Evolutionary conservation across 2,113 vertebrate genomes (phyloP).

Genomic region (Galemys pyrenaicus): DNA sequence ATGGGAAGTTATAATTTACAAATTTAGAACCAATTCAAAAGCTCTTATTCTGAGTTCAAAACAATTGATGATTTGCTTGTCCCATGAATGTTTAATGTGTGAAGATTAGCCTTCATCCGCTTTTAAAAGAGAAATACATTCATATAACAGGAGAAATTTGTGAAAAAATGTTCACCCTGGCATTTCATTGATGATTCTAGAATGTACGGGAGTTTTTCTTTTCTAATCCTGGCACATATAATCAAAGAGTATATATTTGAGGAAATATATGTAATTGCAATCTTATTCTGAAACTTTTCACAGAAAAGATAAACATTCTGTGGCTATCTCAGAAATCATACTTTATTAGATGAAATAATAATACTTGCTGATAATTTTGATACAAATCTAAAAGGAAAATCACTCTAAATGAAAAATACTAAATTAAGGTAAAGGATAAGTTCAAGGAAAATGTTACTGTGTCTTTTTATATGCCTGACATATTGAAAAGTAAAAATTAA

Average conservation of each 20-base stretch:
- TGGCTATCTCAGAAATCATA: conserved; percentile 27
- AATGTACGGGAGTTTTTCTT: neutral
- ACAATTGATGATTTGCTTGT: neutral
- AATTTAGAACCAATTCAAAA: neutral
- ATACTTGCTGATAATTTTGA: conserved; percentile 24
- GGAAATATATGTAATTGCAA: neutral
- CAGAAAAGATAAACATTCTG: conserved; percentile 12
- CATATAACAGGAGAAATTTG: neutral
- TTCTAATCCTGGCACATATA: conserved; percentile 56
- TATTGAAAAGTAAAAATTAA: neutral
- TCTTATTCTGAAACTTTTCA: conserved; percentile 54
- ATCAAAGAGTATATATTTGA: conserved; percentile 54
- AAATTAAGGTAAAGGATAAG: conserved; percentile 7
- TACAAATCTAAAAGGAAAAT: neutral
- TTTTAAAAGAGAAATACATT: conserved; percentile 58
- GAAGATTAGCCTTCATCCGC: conserved; percentile 23
- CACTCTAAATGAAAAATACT: conserved; percentile 9
- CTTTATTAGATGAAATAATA: conserved; percentile 48
- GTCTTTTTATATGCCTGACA: neutral
- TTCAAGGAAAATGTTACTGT: conserved; percentile 30
- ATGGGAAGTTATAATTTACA: neutral
- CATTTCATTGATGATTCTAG: conserved; percentile 41
- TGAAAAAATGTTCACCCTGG: conserved; percentile 40
- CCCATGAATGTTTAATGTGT: neutral
- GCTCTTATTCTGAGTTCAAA: neutral